Evolutionary conservation across 2,888 invertebrate genomes (phyloP), one percentile per base, ranked within the genome.

Genomic region (Acleris laterana): DNA sequence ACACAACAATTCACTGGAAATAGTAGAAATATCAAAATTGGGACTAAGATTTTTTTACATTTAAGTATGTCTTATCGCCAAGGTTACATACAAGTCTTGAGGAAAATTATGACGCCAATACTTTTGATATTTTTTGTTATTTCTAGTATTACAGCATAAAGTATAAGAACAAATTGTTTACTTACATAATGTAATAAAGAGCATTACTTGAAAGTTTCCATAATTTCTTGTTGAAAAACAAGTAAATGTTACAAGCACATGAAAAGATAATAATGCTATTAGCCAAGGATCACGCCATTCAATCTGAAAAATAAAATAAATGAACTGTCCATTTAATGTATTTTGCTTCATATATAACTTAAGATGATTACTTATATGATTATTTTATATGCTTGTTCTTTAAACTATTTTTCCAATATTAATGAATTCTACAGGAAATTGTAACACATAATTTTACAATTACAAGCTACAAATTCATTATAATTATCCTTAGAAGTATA

Each of bases 281-380:
- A 98, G 93, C 97, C 97, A 97, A 6, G 97, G 97, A 85, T 98
- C 98, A 76, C 94, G 94, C 97, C 97, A 98, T 83, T 98, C 97
- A 85, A 98, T 97, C 97, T 97, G 93, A 79, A 94, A 93, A 77
- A 70, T 73, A 28, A 28, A 9, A 28, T 28, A 7, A 9, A 28
- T 28, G 7, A 28, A 28, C 6, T 28, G 7, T 9, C 9, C 7
- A 28, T 7, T 28, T 28, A 7, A 0, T 28, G 25, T 28, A 28
- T 28, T 28, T 28, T 28, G 25, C 25, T 28, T 7, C 25, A 28
- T 28, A 28, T 6, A 6, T 28, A 7, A 28, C 25, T 1, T 25
- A 1, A 25, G n/a, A n/a, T n/a, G n/a, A n/a, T n/a, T n/a, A n/a
- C n/a, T 6, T 28, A 28, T 28, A 9, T 28, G 7, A 28, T 9